phyloP scores from a whole-genome alignment of 2,888 invertebrate species.

The Gari tellinella region DNA sequence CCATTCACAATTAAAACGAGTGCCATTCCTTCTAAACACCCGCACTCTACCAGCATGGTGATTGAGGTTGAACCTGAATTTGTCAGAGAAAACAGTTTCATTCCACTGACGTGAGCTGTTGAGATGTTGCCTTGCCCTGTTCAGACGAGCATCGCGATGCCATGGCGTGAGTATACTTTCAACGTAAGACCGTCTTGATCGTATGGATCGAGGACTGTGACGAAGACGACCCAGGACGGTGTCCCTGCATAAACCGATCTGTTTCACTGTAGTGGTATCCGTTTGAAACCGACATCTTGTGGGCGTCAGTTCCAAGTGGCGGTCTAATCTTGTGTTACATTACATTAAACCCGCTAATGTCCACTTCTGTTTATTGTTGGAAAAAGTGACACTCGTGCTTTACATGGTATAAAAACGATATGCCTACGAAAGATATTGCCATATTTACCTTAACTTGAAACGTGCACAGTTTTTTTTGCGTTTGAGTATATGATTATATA shows the following conservation, averaged over 20 bases:
- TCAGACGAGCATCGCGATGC: not conserved
- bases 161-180: not conserved
- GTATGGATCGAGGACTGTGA: conserved; percentile 4
- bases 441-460: no score
- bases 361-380: no score
- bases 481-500: no score
- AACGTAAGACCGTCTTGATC: conserved; percentile 7
- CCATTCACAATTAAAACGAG: no score
- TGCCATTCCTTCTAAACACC: no score
- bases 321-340: conserved; percentile 8
- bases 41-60: not conserved
- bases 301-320: conserved; percentile 9
- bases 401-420: no score
- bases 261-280: conserved; percentile 4
- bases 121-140: not conserved
- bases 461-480: no score
- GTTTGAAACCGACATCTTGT: conserved; percentile 7
- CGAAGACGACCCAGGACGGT: conserved; percentile 10
- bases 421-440: no score
- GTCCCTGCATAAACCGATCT: not conserved
- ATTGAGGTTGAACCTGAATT: not conserved
- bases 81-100: not conserved
- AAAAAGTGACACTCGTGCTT: no score
- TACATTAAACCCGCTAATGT: no score
- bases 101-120: conserved; percentile 3